Evolutionary conservation across 2,113 vertebrate species (phyloP).

Genomic region (Fregata magnificens): DNA sequence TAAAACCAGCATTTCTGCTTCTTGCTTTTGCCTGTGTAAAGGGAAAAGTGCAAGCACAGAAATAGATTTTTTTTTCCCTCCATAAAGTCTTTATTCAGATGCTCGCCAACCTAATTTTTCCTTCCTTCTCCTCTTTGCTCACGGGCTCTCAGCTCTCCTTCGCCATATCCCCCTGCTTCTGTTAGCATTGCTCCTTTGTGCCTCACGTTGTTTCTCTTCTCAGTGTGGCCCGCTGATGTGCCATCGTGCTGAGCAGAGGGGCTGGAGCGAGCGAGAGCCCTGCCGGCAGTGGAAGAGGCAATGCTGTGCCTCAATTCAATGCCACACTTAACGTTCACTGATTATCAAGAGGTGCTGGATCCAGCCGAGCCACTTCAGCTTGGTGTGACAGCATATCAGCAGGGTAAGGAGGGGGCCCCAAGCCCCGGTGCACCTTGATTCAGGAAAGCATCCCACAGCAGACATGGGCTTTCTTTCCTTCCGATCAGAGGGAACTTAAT

Average conservation of each 20-base stretch:
- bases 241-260: background rate
- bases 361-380: background rate
- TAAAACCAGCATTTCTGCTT: background rate
- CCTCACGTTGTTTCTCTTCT: background rate
- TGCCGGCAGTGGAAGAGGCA: background rate
- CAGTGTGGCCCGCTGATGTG: background rate
- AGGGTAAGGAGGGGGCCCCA: background rate
- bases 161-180: background rate
- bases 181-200: background rate
- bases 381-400: conserved; percentile 4
- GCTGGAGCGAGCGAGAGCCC: background rate
- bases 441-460: background rate
- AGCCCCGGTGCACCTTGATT: background rate
- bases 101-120: background rate
- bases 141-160: background rate
- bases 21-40: background rate
- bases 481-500: background rate
- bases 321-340: background rate
- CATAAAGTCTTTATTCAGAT: background rate
- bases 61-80: background rate
- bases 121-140: background rate
- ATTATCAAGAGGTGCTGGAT: background rate
- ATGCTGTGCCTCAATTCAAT: background rate
- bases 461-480: background rate
- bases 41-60: background rate